Conservation (phyloP, 2,797 vertebrate genomes). For the Gouania willdenowi region DNA sequence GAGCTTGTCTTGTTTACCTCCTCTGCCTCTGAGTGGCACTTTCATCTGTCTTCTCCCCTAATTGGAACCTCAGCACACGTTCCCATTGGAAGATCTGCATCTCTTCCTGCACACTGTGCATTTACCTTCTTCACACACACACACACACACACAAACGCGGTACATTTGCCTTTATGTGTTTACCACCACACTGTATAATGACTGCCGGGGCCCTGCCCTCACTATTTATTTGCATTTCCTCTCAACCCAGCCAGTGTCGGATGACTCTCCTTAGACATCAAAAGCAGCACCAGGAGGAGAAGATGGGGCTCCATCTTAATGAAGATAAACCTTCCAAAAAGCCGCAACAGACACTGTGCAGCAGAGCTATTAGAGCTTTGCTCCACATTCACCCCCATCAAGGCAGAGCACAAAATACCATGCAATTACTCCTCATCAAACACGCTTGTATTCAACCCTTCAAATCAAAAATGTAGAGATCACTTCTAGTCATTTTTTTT, state of each 20-base stretch:
- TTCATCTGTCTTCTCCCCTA: conserved; percentile 79
- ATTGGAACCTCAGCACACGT: conserved; percentile 76
- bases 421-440: conserved; percentile 43
- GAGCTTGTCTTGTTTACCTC: conserved; percentile 77
- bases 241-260: conserved; percentile 61
- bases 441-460: conserved; percentile 25
- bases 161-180: conserved; percentile 66
- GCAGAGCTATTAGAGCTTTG: conserved; percentile 50
- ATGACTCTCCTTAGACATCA: conserved; percentile 66
- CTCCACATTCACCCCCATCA: conserved; percentile 38
- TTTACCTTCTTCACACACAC: conserved; percentile 54
- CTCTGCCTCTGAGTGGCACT: conserved; percentile 77
- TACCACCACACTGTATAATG: conserved; percentile 68
- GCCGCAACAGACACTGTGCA: conserved; percentile 50
- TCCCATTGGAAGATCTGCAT: conserved; percentile 74
- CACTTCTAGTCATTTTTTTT: conserved; percentile 3
- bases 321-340: conserved; percentile 68
- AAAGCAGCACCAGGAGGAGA: conserved; percentile 58
- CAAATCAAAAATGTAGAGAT: conserved; percentile 22
- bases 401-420: conserved; percentile 16
- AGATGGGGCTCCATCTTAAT: conserved; percentile 59
- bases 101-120: conserved; percentile 45
- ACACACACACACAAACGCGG: conserved; percentile 17
- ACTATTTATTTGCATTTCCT: conserved; percentile 73
- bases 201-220: conserved; percentile 70